phyloP scores from a whole-genome alignment of 30 jellyfish, hydroid and myxozoan species.

The Sanderia malayensis region DNA sequence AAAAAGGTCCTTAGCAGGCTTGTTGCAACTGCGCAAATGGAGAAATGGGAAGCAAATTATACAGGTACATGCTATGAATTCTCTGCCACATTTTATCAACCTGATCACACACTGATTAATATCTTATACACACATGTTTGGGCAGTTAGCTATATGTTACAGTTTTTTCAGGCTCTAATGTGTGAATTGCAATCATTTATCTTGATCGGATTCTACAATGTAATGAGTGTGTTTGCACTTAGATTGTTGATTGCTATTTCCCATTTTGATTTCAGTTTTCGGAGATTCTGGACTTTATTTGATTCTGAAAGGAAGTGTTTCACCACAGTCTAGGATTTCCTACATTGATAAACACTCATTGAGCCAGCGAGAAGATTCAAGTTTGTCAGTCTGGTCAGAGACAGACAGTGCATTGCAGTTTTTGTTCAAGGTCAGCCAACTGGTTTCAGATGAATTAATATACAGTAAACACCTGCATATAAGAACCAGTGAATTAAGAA shows the following conservation, averaged over 20 bases:
- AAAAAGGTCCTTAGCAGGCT: conserved; percentile 27
- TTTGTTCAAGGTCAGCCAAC: not conserved
- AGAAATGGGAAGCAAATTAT: conserved; percentile 52
- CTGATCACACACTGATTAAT: no score
- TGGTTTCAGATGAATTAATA: no score
- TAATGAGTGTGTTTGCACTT: no score
- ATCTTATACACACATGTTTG: no score
- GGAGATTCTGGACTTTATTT: conserved; percentile 60
- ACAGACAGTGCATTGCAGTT: not conserved
- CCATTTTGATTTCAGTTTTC: no score
- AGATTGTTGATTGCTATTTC: no score
- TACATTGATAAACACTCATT: not conserved
- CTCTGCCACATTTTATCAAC: not conserved
- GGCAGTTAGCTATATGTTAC: no score
- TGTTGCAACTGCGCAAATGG: conserved; percentile 48
- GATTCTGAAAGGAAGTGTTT: conserved; percentile 36
- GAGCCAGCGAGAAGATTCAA: not conserved
- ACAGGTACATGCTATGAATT: conserved; percentile 14
- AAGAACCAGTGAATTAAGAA: no score
- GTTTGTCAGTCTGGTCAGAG: not conserved
- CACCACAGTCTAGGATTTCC: not conserved
- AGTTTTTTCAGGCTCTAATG: no score
- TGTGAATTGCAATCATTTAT: no score
- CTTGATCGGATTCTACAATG: no score
- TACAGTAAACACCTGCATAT: no score